These are phyloP conservation scores for Tillus elongatus DNA, from an alignment of 2,888 invertebrate species.

Conservation along the genomic window DNA sequence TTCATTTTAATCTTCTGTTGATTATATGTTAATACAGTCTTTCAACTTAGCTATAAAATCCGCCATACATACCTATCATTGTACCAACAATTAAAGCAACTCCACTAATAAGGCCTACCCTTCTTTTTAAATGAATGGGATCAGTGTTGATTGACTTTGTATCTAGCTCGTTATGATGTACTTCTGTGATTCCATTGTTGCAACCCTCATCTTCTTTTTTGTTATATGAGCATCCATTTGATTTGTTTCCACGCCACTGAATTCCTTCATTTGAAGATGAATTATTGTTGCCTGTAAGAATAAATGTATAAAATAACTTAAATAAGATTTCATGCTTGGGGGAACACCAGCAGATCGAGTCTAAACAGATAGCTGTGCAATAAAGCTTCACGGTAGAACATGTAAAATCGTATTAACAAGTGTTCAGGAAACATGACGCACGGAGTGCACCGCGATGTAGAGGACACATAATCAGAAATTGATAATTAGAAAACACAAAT, in stretches of 20 bases:
- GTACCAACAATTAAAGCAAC: slow-evolving; percentile 98
- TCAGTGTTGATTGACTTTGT: slow-evolving; percentile 77
- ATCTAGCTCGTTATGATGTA: slow-evolving; percentile 45
- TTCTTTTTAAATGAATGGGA: slow-evolving; percentile 98
- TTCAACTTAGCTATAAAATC: no score
- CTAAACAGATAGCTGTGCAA: no score
- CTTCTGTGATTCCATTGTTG: slow-evolving; percentile 37
- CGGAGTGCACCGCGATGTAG: no score
- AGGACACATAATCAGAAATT: no score
- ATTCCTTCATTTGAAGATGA: slow-evolving; percentile 40
- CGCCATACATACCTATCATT: slow-evolving; percentile 87
- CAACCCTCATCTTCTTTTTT: slow-evolving; percentile 39
- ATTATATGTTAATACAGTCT: no score
- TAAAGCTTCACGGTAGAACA: no score
- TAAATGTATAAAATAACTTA: slow-evolving; percentile 11
- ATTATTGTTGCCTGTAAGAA: slow-evolving; percentile 40
- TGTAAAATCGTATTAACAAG: no score
- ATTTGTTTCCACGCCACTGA: slow-evolving; percentile 39
- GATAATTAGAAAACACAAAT: no score
- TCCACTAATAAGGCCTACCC: slow-evolving; percentile 98
- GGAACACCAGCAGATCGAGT: no score
- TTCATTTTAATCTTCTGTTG: no score
- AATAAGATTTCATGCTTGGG: no score
- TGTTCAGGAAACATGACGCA: no score
- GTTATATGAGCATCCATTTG: slow-evolving; percentile 12